Evolutionary conservation across 1,140 invertebrate species (phyloP).

Genomic region (Lepidostoma basale): DNA sequence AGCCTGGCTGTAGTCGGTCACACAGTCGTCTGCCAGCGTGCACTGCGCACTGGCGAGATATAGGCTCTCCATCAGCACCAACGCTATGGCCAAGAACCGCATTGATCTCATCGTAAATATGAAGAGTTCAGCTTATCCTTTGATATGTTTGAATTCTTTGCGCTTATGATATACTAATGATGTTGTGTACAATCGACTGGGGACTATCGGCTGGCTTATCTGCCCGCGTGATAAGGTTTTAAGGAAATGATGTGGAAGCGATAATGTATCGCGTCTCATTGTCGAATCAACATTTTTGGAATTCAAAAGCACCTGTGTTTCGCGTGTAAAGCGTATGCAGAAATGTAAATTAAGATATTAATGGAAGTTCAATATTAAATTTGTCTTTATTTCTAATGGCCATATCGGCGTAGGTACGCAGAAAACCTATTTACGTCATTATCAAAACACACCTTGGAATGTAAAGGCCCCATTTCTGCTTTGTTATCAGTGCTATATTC

Average conservation of each 20-base stretch:
- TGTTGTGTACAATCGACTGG: no score
- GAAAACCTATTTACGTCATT: no score
- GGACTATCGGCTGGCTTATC: conserved; percentile 2
- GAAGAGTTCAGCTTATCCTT: background rate
- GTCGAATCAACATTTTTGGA: no score
- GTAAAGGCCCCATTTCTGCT: background rate
- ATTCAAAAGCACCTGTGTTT: no score
- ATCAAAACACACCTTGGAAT: conserved; percentile 2
- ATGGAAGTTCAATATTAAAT: no score
- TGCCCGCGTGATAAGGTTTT: background rate
- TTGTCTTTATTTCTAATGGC: no score
- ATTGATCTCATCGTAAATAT: background rate
- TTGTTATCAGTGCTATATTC: conserved; percentile 9
- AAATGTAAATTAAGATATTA: no score
- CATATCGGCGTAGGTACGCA: no score
- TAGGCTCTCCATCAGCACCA: background rate
- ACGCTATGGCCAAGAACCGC: background rate
- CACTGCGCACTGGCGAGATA: background rate
- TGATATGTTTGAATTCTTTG: no score
- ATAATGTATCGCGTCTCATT: no score
- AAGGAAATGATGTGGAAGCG: no score
- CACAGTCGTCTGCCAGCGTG: conserved; percentile 49
- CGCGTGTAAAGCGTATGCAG: no score
- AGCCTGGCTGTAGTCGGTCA: conserved; percentile 50
- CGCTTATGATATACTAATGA: conserved; percentile 5